phyloP scores from a whole-genome alignment of 2,113 vertebrate species.

The Equus quagga region DNA sequence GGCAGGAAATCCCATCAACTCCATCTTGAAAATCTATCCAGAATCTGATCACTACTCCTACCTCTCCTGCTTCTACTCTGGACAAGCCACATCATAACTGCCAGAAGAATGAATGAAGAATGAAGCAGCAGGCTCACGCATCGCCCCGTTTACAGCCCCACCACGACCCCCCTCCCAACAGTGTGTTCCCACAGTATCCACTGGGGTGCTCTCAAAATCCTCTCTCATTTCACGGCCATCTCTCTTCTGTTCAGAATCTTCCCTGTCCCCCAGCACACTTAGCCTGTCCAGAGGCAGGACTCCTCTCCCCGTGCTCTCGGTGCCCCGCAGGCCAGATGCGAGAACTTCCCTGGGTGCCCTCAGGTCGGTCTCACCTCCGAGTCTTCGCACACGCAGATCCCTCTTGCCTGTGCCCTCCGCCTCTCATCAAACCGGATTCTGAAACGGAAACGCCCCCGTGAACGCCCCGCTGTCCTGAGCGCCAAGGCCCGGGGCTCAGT shows the following conservation, averaged over 20 bases:
- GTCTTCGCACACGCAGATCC: neutral
- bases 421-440: neutral
- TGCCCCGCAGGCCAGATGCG: neutral
- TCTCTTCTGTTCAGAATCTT: neutral
- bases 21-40: neutral
- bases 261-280: neutral
- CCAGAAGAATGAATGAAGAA: neutral
- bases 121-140: neutral
- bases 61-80: neutral
- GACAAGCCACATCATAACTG: neutral
- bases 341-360: neutral
- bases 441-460: neutral
- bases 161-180: neutral
- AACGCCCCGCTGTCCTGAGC: neutral
- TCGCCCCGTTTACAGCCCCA: neutral
- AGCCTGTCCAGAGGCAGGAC: too few relatives aligned
- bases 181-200: neutral
- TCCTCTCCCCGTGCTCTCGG: neutral
- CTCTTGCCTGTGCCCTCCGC: neutral
- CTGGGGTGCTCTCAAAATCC: neutral
- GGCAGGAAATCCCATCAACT: neutral
- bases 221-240: neutral
- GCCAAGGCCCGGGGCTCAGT: neutral
- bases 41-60: neutral
- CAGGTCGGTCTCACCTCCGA: neutral